These are phyloP conservation scores for Oceanodroma tethys DNA, from an alignment of 2,113 vertebrate species.

Conservation along the genomic window DNA sequence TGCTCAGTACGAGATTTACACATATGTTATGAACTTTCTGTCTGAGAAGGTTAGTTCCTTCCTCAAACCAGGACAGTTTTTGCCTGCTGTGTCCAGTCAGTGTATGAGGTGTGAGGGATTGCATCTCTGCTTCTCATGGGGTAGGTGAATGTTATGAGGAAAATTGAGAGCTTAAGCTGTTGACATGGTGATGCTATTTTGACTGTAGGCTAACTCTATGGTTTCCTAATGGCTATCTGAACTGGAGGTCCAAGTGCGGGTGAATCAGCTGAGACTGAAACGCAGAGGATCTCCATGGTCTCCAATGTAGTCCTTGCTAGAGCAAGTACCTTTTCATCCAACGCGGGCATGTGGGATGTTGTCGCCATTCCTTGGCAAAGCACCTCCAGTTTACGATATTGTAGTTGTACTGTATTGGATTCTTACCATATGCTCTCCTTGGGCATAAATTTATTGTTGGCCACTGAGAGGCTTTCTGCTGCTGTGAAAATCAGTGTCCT, in stretches of 20 bases:
- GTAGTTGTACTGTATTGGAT: not conserved
- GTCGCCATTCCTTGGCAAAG: not conserved
- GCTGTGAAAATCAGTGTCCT: not conserved
- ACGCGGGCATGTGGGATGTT: fast-evolving
- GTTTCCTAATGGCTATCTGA: not conserved
- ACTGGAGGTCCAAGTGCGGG: not conserved
- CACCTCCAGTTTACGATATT: not conserved
- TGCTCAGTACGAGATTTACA: not conserved
- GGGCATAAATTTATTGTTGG: not conserved
- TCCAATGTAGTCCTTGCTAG: not conserved
- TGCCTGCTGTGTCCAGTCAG: not conserved
- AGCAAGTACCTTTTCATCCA: not conserved
- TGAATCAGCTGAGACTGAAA: not conserved
- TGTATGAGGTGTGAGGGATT: not conserved
- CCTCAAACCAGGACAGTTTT: not conserved
- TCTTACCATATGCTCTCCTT: not conserved
- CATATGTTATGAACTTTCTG: not conserved
- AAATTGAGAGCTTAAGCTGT: not conserved
- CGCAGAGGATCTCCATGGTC: not conserved
- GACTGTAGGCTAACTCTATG: not conserved
- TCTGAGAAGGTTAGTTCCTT: not conserved
- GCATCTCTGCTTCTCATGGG: not conserved
- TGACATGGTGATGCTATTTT: not conserved
- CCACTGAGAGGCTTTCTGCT: not conserved
- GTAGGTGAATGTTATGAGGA: not conserved